A percentile compares a stretch with the other conserved stretches of the same genome.
Evolutionary conservation across 2,113 vertebrate genomes (phyloP).

Genomic region (Pontoporia blainvillei): DNA sequence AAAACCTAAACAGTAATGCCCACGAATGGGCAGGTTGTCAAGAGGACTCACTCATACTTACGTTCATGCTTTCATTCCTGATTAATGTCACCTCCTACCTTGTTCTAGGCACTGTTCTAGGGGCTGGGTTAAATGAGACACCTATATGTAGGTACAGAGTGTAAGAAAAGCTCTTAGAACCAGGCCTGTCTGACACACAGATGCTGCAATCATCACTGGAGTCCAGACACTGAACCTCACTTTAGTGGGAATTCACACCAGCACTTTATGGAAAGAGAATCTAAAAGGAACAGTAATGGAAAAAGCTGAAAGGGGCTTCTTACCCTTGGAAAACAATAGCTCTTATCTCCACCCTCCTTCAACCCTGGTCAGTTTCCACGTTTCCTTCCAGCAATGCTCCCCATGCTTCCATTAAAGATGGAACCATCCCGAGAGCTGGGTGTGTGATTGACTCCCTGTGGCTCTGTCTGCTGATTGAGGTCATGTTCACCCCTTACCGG

Average conservation of each 20-base stretch:
- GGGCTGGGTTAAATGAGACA: background rate
- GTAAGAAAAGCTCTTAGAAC: background rate
- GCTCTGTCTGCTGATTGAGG: background rate
- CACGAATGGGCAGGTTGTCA: background rate
- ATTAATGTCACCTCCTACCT: too few species aligned
- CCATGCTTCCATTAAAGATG: background rate
- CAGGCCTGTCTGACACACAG: background rate
- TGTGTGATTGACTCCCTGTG: background rate
- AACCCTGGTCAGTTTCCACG: background rate
- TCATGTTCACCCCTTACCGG: background rate
- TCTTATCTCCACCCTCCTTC: background rate
- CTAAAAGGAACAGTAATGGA: background rate
- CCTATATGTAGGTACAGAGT: background rate
- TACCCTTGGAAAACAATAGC: background rate
- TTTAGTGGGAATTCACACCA: background rate
- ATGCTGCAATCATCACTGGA: background rate
- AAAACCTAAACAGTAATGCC: background rate
- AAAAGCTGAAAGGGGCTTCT: background rate
- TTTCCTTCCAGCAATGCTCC: background rate
- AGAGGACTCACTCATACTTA: background rate
- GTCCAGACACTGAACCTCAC: background rate
- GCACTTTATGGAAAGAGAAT: background rate
- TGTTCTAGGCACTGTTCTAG: background rate
- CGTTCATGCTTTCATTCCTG: background rate
- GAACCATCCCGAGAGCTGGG: background rate